Evolutionary conservation across 2,113 vertebrate species (phyloP).

Genomic region (Pedetes capensis): DNA sequence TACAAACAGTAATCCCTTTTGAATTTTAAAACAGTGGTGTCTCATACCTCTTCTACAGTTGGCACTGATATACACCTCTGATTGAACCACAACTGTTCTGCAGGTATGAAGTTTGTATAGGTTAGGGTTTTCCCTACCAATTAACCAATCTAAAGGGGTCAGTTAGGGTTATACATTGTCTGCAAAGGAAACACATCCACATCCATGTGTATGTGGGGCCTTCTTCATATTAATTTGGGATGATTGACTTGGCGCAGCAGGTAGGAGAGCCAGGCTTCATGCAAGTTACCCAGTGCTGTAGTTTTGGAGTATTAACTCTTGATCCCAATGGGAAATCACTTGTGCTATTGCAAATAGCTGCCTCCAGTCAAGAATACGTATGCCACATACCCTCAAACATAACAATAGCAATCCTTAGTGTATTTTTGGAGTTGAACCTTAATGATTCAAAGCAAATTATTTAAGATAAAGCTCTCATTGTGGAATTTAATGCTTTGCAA

Average conservation of each 20-base stretch:
- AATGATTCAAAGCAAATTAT: background rate
- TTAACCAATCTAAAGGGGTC: background rate
- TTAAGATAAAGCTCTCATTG: background rate
- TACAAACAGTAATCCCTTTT: background rate
- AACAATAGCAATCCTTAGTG: background rate
- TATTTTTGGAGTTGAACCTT: constrained; percentile 4
- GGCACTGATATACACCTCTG: background rate
- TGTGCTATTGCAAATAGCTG: background rate
- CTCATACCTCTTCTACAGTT: background rate
- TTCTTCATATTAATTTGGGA: background rate
- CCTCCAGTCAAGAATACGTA: background rate
- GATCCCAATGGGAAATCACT: background rate
- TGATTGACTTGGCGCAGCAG: background rate
- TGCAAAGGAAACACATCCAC: background rate
- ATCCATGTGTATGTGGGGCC: background rate
- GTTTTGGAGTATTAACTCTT: background rate
- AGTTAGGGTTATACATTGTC: background rate
- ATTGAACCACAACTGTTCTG: background rate
- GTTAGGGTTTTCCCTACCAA: background rate
- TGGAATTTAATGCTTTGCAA: background rate
- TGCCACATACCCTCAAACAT: background rate
- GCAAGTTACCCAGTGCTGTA: background rate
- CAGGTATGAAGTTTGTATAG: background rate
- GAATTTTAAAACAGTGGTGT: background rate
- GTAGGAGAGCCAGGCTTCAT: background rate